phyloP scores from a whole-genome alignment of 2,113 vertebrate species.

The Oncorhynchus tshawytscha region DNA sequence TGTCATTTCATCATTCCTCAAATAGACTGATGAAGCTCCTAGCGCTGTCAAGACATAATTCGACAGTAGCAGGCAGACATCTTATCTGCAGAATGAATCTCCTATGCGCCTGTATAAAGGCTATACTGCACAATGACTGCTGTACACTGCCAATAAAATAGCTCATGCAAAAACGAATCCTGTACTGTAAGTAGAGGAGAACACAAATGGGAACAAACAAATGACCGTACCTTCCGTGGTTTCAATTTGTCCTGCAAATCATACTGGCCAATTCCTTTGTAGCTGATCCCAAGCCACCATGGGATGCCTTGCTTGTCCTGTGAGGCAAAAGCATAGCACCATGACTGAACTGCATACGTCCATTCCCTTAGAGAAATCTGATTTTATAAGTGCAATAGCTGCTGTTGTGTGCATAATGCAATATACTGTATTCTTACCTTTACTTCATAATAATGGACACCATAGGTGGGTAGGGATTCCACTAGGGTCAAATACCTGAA shows the following conservation, averaged over 20 bases:
- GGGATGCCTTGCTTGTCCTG: conserved; percentile 99
- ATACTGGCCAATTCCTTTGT: conserved; percentile 98
- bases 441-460: conserved; percentile 97
- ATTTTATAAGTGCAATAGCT: background rate
- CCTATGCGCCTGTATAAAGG: background rate
- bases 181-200: too few species aligned
- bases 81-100: conserved; percentile 8
- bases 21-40: background rate
- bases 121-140: background rate
- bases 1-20: conserved; percentile 14
- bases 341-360: background rate
- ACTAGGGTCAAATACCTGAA: conserved; percentile 95
- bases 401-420: background rate
- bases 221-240: conserved; percentile 74
- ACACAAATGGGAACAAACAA: background rate
- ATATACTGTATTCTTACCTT: conserved; percentile 80
- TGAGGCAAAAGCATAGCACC: conserved; percentile 9
- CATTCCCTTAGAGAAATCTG: background rate
- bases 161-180: too few species aligned
- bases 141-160: too few species aligned
- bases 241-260: conserved; percentile 98
- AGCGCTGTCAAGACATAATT: background rate
- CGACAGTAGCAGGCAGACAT: background rate
- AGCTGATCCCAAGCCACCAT: conserved; percentile 98
- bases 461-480: conserved; percentile 94